Percentiles rank a stretch among this genome's conserved stretches.
These are phyloP conservation scores for Microplitis demolitor DNA, from an alignment of 1,140 invertebrate species.

Conservation along the genomic window DNA sequence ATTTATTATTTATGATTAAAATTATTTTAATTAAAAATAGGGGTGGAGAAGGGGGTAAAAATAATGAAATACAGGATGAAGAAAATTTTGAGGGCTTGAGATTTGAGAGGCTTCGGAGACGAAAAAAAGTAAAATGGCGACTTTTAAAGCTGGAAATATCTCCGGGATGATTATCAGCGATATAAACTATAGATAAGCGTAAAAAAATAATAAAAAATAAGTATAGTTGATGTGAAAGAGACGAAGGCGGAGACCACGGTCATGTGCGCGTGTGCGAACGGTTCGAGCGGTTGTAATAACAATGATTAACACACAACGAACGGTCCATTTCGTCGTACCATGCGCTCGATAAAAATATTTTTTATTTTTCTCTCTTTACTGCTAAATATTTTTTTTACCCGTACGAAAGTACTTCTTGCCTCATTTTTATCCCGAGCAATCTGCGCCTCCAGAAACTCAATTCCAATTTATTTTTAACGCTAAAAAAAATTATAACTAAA, in stretches of 20 bases:
- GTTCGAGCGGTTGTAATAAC: constrained; percentile 44
- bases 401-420: too few relatives aligned
- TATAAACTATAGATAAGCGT: constrained; percentile 11
- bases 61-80: too few relatives aligned
- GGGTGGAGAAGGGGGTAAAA: too few relatives aligned
- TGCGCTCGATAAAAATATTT: constrained; percentile 7
- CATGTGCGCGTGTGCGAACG: constrained; percentile 39
- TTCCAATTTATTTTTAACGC: too few relatives aligned
- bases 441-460: too few relatives aligned
- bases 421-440: too few relatives aligned
- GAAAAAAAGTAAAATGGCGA: too few relatives aligned
- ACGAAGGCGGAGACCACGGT: constrained; percentile 28
- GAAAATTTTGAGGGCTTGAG: too few relatives aligned
- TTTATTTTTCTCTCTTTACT: neutral
- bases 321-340: constrained; percentile 35
- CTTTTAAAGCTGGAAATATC: neutral
- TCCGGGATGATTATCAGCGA: neutral
- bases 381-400: neutral
- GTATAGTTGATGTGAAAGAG: constrained; percentile 16
- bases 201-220: neutral
- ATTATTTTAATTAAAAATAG: too few relatives aligned
- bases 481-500: too few relatives aligned
- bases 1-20: too few relatives aligned
- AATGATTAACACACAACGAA: constrained; percentile 51
- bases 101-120: too few relatives aligned